Evolutionary conservation across 2,113 vertebrate species (phyloP).

Genomic region (Neodontobutis hainanensis): DNA sequence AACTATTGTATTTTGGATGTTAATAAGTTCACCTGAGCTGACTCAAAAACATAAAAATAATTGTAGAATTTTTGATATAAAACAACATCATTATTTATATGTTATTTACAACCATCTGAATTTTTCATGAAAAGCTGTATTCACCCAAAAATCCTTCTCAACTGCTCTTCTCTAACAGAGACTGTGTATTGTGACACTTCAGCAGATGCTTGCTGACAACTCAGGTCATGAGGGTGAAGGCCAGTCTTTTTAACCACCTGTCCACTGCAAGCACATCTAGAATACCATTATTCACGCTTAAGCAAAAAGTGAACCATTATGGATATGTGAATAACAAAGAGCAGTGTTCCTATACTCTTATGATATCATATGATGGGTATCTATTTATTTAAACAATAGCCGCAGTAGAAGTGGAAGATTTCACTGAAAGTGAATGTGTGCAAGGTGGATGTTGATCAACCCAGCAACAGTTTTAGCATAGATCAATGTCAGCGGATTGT

Average conservation of each 20-base stretch:
- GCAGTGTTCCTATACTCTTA: not conserved
- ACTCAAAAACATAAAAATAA: no score
- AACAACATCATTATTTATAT: no score
- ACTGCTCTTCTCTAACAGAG: not conserved
- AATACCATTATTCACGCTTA: not conserved
- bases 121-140: not conserved
- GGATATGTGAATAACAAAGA: not conserved
- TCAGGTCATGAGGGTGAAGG: conserved; percentile 45
- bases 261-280: conserved; percentile 9
- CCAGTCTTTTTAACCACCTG: conserved; percentile 43
- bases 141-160: not conserved
- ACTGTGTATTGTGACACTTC: conserved; percentile 45
- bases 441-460: conserved; percentile 44
- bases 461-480: not conserved
- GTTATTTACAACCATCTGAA: no score
- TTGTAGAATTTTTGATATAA: no score
- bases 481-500: no score
- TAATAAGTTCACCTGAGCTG: no score
- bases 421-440: conserved; percentile 34
- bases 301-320: not conserved
- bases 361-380: not conserved
- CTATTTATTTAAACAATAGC: conserved; percentile 16
- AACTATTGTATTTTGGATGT: no score
- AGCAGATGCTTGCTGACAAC: conserved; percentile 60
- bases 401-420: not conserved